Evolutionary conservation across 2,888 invertebrate species (phyloP).

Genomic region (Clusia tigrina): DNA sequence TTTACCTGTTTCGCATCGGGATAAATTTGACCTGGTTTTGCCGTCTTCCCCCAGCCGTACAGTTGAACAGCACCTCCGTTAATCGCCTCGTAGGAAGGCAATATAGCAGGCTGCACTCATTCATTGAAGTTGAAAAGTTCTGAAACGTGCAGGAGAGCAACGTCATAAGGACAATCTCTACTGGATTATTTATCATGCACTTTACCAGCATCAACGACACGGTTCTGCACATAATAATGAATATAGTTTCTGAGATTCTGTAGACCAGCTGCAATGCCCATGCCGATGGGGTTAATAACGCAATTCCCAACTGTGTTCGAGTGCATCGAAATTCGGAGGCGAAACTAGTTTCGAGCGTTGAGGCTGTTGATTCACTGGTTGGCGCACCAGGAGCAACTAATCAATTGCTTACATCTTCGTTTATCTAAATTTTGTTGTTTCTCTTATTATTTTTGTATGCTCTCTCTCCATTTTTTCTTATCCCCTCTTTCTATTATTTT

Average conservation of each 20-base stretch:
- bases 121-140: conserved; percentile 51
- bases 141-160: conserved; percentile 65
- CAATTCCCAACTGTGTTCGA: no score
- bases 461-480: no score
- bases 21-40: conserved; percentile 35
- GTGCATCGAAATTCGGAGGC: no score
- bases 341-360: no score
- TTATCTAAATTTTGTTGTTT: no score
- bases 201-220: conserved; percentile 48
- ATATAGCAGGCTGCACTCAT: conserved; percentile 55
- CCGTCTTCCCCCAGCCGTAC: conserved; percentile 65
- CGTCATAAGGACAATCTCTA: conserved; percentile 66
- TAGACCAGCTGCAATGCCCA: conserved; percentile 62
- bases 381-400: no score
- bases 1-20: conserved; percentile 54
- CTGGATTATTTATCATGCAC: conserved; percentile 58
- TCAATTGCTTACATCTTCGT: no score
- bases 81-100: conserved; percentile 54
- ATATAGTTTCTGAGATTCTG: conserved; percentile 50
- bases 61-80: conserved; percentile 55
- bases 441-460: no score
- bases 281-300: conserved; percentile 48
- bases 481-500: no score
- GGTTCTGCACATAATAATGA: conserved; percentile 49
- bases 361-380: no score